Base-by-base conservation (phyloP, 92 coral and sea anemone genomes). In the Paramuricea clavata region DNA sequence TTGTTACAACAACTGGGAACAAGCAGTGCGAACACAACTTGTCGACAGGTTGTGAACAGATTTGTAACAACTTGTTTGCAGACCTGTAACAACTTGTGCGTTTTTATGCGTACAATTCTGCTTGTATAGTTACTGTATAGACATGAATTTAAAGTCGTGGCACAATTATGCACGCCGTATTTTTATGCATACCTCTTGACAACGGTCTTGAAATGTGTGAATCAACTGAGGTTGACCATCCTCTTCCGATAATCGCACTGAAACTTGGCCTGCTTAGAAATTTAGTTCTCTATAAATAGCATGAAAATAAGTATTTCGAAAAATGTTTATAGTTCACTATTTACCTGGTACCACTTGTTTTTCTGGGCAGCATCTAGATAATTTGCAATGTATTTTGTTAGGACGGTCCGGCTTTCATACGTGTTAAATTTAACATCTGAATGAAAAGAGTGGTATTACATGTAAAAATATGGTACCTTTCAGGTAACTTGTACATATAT, bases 361-460 rank as follows among this genome's bases (percentile, higher is more conserved):
- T 50, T 98, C 99, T 27, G 99, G 99, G 62, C 99, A 96, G 61
- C 99, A 96, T 13, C 98, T 96, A 41, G 27, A 10, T 54, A 67
- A 25, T 15, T 2, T 52, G 60, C 44, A 81, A 30, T 11, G 6
- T 60, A 16, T 13, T 6, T 31, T 17, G 50, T 43, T n/a, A n/a
- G n/a, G n/a, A n/a, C n/a, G n/a, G n/a, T n/a, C n/a, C n/a, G n/a
- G n/a, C n/a, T n/a, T n/a, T n/a, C n/a, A n/a, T n/a, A n/a, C n/a
- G 1, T 56, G 7, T 56, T 56, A n/a, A 52, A 0, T 15, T 52
- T 52, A 4, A 52, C 61, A 52, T 0, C 26, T 21, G 64, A 3
- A 16, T 56, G 44, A 39, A 39, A 39, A 39, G n/a, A 39, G 10
- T 39, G 44, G 10, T 10, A 39, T 15, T 15, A 47, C 39, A 35